Conservation (phyloP, 2,888 invertebrate species). For the Dascillus cervinus region DNA sequence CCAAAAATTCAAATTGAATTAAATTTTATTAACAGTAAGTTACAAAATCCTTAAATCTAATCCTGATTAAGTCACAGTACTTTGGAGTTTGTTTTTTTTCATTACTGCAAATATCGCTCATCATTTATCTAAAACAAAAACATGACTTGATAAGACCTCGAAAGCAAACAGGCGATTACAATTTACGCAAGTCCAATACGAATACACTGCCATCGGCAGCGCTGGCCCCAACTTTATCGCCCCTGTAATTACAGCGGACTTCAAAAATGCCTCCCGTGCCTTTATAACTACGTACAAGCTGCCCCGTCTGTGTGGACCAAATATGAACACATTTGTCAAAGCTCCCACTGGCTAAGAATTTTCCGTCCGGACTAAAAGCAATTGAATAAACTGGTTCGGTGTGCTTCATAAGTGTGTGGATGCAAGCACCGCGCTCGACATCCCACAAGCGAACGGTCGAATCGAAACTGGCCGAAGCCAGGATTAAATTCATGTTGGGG, state of each 20-base stretch:
- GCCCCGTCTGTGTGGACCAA: conserved; percentile 95
- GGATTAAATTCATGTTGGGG: conserved; percentile 90
- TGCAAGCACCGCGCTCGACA: conserved; percentile 66
- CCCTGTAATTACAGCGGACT: conserved; percentile 97
- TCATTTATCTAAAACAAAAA: too few relatives aligned
- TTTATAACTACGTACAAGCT: conserved; percentile 93
- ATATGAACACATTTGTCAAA: conserved; percentile 99
- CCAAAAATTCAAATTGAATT: too few relatives aligned
- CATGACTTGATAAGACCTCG: too few relatives aligned
- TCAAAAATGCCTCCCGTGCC: conserved; percentile 99
- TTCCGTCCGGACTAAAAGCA: conserved; percentile 96
- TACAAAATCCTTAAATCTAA: too few relatives aligned
- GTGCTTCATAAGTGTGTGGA: conserved; percentile 93
- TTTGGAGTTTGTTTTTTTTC: too few relatives aligned
- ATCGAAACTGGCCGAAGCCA: conserved; percentile 97
- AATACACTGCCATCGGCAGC: conserved; percentile 98
- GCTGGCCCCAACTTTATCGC: conserved; percentile 97
- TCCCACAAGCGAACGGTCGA: conserved; percentile 96
- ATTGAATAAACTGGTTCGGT: conserved; percentile 99
- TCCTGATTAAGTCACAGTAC: too few relatives aligned
- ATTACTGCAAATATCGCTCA: too few relatives aligned
- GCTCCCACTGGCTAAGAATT: conserved; percentile 94
- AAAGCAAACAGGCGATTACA: too few relatives aligned
- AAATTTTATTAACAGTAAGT: too few relatives aligned
- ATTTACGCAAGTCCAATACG: conserved; percentile 80